Evolutionary conservation across 2,888 invertebrate species (phyloP).

Genomic region (Acutogordius australiensis): DNA sequence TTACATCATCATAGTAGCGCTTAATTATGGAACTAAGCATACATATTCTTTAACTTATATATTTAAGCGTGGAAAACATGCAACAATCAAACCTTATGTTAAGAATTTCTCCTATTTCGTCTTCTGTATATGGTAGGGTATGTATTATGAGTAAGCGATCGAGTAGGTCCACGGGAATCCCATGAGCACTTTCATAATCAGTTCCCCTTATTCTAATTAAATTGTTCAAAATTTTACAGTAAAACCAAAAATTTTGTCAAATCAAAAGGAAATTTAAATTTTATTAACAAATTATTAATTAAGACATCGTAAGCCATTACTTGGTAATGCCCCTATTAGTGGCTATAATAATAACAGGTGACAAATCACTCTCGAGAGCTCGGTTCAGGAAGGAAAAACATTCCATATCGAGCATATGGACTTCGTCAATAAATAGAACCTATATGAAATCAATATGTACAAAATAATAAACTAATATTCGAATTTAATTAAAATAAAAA

Average conservation of each 20-base stretch:
- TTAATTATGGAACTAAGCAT: too few relatives aligned
- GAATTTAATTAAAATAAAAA: background rate
- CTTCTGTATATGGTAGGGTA: conserved; percentile 54
- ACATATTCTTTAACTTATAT: too few relatives aligned
- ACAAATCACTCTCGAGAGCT: conserved; percentile 78
- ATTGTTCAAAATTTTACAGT: too few relatives aligned
- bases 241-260: too few relatives aligned
- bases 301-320: too few relatives aligned
- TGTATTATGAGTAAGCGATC: conserved; percentile 34
- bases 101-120: conserved; percentile 61
- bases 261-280: too few relatives aligned
- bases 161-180: conserved; percentile 74
- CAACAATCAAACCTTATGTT: conserved; percentile 53
- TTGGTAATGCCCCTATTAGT: conserved; percentile 69
- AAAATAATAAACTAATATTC: background rate
- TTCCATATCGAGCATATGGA: conserved; percentile 94
- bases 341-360: conserved; percentile 91
- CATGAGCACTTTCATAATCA: conserved; percentile 69
- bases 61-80: too few relatives aligned
- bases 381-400: conserved; percentile 92
- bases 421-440: conserved; percentile 73
- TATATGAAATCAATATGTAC: conserved; percentile 16
- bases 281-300: too few relatives aligned
- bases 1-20: too few relatives aligned
- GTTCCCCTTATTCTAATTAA: conserved; percentile 63